Conservation (phyloP, 2,113 vertebrate species). For the Cygnus buccinator region DNA sequence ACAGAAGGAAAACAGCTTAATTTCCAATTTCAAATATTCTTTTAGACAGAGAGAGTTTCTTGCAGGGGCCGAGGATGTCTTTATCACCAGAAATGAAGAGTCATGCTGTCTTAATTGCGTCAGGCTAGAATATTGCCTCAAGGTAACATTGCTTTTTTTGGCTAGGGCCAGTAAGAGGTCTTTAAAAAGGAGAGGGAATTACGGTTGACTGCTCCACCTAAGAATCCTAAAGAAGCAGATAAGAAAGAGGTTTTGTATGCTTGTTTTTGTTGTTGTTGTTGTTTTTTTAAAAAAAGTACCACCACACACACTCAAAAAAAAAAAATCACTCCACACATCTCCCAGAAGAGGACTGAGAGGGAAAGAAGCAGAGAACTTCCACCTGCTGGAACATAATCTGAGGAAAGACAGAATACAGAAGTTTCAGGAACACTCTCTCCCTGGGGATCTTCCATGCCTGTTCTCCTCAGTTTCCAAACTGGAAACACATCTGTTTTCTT, state of each 20-base stretch:
- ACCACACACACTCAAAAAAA: too few relatives aligned
- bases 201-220: not conserved
- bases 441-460: not conserved
- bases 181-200: not conserved
- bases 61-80: not conserved
- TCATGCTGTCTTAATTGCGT: not conserved
- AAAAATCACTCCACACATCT: not conserved
- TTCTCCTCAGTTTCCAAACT: not conserved
- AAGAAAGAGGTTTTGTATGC: not conserved
- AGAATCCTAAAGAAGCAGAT: not conserved
- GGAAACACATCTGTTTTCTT: not conserved
- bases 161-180: not conserved
- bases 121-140: constrained; percentile 25
- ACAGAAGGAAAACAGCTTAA: not conserved
- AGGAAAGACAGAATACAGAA: not conserved
- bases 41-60: not conserved
- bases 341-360: not conserved
- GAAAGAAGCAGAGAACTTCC: not conserved
- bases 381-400: not conserved
- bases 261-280: too few relatives aligned
- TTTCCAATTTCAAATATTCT: not conserved
- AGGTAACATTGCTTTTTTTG: not conserved
- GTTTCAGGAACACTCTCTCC: not conserved
- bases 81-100: not conserved
- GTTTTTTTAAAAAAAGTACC: not conserved